Evolutionary conservation across 2,113 vertebrate genomes (phyloP), one percentile per base, ranked within the genome.

Genomic region (Potamarius usumacintae): DNA sequence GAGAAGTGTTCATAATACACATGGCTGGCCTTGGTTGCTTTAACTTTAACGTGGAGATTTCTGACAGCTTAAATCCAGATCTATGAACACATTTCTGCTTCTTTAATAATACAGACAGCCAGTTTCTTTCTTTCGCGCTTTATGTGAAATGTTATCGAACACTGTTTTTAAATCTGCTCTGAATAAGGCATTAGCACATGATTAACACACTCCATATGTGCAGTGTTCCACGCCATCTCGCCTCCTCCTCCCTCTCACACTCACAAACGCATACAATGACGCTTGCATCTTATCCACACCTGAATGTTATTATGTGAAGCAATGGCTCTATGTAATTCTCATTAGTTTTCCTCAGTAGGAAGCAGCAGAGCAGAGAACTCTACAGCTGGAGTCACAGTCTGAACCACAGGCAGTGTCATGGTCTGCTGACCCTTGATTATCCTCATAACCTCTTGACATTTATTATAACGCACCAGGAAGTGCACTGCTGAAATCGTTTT

Each of bases 361-460:
- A 15, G 81, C 50, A 82, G 34, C 48, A 34, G 76, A 78, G 84
- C 74, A 86, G 63, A 69, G 52, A 79, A 78, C 63, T 50, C 42
- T 84, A 83, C 87, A 84, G 76, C 65, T 84, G 81, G 80, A 84
- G 82, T 86, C 65, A 20, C 76, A 86, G 22, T 72, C 72, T 88
- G 27, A 88, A 88, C 86, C 85, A 50, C 85, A 53, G 42, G 34
- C 62, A 48, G n/a, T 88, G 84, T 58, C 63, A 86, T 82, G 84
- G 81, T 80, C 86, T 85, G 53, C 82, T 89, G 76, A 72, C 84
- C 81, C 77, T 72, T 80, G 65, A 90, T 87, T 81, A 86, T 74
- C 86, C 85, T 80, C 81, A 81, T 62, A 88, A 89, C 88, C 90
- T 89, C 52, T 77, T 79, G 86, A 86, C 86, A 85, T 85, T 83